Evolutionary conservation across 2,797 vertebrate species (phyloP), one percentile per base, ranked within the genome.

Genomic region (Pristis pectinata): DNA sequence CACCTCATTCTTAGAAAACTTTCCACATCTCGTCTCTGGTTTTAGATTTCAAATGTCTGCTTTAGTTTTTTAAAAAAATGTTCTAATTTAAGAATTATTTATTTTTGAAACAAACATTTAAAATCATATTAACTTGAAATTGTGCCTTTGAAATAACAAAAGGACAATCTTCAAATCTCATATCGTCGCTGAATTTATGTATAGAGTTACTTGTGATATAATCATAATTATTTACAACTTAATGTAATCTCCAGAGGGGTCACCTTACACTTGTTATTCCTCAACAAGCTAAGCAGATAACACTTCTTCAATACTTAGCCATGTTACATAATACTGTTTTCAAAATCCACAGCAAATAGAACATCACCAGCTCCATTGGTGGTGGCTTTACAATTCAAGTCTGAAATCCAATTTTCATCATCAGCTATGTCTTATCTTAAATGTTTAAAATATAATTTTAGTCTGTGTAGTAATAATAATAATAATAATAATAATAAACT

Each of bases 211-310:
- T 61, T 61, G 53, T 11, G 30, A 59, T 89, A 34, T 61, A 34
- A 56, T 89, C 85, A 89, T 85, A 59, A 61, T 89, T 85, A 89
- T 85, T 61, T 89, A 56, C n/a, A 89, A 89, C n/a, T n/a, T 53
- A 89, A 89, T 89, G 61, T 7, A 61, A 59, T n/a, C 10, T 15
- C 13, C 56, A 17, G 30, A 61, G 89, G 27, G 56, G 59, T 61
- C 30, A 59, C 53, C 87, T 53, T 37, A 80, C 37, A 34, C 59
- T 53, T 34, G 59, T 61, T 11, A 61, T n/a, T 61, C 34, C 53
- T 56, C 56, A 89, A 17, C 34, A 56, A 61, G 17, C 89, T 89
- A 30, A 59, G 56, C 59, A 34, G 27, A 53, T 27, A 6, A 11
- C 53, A 61, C 27, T 61, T 56, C 27, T 61, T 59, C 1, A 49